phyloP scores from a whole-genome alignment of 1,140 invertebrate species.

The Sesamia nonagrioides region DNA sequence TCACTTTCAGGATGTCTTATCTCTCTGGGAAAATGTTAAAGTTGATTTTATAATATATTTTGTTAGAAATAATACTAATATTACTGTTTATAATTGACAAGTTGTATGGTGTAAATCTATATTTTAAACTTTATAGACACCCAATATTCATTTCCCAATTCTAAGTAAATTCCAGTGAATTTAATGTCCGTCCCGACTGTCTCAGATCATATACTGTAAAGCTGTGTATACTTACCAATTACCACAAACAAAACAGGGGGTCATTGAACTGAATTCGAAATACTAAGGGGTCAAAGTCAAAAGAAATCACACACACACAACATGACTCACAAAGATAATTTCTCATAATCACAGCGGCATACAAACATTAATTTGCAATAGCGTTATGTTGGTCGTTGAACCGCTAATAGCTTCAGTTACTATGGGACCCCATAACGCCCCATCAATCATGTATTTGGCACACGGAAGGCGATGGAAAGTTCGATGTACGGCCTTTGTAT shows the following conservation, averaged over 20 bases:
- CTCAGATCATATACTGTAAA: not conserved
- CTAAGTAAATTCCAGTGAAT: no score
- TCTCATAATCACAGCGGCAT: slow-evolving; percentile 36
- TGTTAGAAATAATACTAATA: not conserved
- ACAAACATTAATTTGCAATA: slow-evolving; percentile 45
- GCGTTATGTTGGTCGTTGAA: slow-evolving; percentile 45
- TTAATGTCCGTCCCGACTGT: no score
- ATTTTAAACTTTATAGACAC: not conserved
- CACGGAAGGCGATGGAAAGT: slow-evolving; percentile 69
- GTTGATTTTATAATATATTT: not conserved
- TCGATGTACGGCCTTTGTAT: slow-evolving; percentile 72
- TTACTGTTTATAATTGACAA: not conserved
- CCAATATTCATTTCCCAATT: not conserved
- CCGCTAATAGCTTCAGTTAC: slow-evolving; percentile 40
- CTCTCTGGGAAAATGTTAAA: slow-evolving; percentile 50
- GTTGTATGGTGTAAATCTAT: not conserved
- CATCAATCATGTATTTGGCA: slow-evolving; percentile 71
- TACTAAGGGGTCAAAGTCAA: slow-evolving; percentile 17
- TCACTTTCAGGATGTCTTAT: slow-evolving; percentile 41
- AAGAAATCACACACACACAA: slow-evolving; percentile 5
- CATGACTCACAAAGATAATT: slow-evolving; percentile 24
- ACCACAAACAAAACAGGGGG: not conserved
- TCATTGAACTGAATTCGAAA: slow-evolving; percentile 19
- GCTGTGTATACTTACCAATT: not conserved
- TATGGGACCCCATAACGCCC: slow-evolving; percentile 14